phyloP scores from a whole-genome alignment of 2,888 invertebrate genomes.

The Notodonta dromedarius region DNA sequence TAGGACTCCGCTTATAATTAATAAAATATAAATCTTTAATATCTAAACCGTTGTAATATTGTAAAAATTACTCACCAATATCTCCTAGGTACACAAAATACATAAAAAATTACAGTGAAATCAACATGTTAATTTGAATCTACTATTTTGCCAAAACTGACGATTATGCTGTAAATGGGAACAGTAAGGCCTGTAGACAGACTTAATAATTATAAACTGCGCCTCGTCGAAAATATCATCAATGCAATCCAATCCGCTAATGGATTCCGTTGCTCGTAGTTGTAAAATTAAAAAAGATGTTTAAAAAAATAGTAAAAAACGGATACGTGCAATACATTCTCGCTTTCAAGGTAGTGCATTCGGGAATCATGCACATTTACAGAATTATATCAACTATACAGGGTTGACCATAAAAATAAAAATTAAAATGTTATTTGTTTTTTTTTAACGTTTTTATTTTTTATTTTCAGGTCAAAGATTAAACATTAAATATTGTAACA shows the following conservation, averaged over 20 bases:
- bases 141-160: constrained; percentile 6
- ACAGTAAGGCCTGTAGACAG: constrained; percentile 35
- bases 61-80: too few relatives aligned
- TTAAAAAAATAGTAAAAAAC: constrained; percentile 63
- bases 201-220: constrained; percentile 36
- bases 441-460: not conserved
- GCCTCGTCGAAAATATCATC: constrained; percentile 48
- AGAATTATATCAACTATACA: constrained; percentile 46
- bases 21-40: too few relatives aligned
- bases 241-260: constrained; percentile 72
- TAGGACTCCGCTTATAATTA: too few relatives aligned
- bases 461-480: constrained; percentile 32
- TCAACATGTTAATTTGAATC: not conserved
- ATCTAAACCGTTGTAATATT: too few relatives aligned
- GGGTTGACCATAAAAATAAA: constrained; percentile 47
- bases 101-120: too few relatives aligned
- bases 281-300: constrained; percentile 54
- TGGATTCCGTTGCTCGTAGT: constrained; percentile 71
- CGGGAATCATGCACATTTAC: constrained; percentile 80
- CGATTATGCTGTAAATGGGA: constrained; percentile 10
- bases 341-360: constrained; percentile 77
- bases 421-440: constrained; percentile 4
- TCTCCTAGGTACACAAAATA: too few relatives aligned
- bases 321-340: constrained; percentile 80
- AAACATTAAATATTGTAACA: constrained; percentile 20